Evolutionary conservation across 1,140 invertebrate genomes (phyloP), one percentile per base, ranked within the genome.

Genomic region (Drosophila suzukii): DNA sequence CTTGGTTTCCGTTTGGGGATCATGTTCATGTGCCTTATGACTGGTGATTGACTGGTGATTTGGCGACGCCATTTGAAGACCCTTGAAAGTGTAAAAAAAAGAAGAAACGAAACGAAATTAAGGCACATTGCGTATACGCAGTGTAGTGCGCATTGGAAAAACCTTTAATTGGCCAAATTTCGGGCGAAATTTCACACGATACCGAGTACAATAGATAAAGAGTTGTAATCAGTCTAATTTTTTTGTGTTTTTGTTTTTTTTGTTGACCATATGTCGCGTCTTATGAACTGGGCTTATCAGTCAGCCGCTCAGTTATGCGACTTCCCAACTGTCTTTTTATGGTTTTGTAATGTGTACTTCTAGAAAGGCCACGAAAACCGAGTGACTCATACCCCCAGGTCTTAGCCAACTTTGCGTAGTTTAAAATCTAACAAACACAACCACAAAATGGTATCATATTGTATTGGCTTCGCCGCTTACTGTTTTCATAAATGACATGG

Each of bases 401-500:
- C 24, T 8, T 13, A 12, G 4, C 27, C 27, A 17, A 32, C 17
- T 62, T 62, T 24, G 36, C 15, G 15, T 34, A 17, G n/a, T 44
- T 59, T 8, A 27, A 63, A 63, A 58, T 44, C 30, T 27, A 20
- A 41, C 27, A 39, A 24, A 51, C 46, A 74, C 24, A 55, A 27
- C 12, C 24, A n/a, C 27, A 17, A 8, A 5, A n/a, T 47, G 39
- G 30, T 75, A 63, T 56, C 70, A 73, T 43, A 36, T 46, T 43
- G 58, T 43, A 41, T 46, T 43, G 58, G n/a, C 41, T 67, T 27
- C 27, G 2, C 20, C 13, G n/a, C 11, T 20, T 17, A 30, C 44
- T 61, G 36, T 61, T 62, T 44, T 56, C 58, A 50, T 50, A 74
- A 34, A 34, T 74, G 58, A 75, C 68, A 63, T 11, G 50, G 51